These are phyloP conservation scores for Salvelinus namaycush DNA, from an alignment of 2,113 vertebrate species.

Conservation along the genomic window DNA sequence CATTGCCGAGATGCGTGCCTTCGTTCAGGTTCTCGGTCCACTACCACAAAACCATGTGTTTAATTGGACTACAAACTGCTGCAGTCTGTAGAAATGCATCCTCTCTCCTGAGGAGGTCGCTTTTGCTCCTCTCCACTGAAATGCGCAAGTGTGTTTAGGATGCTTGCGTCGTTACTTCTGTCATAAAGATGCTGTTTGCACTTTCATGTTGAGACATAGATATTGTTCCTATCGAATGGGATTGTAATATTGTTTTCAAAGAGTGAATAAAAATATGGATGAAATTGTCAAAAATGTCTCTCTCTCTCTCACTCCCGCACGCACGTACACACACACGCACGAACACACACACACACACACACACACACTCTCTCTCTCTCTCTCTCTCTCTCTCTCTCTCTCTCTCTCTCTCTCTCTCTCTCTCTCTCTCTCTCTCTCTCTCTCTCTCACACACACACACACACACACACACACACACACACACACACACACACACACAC, in stretches of 20 bases:
- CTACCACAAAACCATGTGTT: neutral
- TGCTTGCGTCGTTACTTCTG: neutral
- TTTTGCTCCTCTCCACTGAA: neutral
- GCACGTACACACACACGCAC: neutral
- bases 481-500: constrained; percentile 2
- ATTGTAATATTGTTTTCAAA: neutral
- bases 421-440: neutral
- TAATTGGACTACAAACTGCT: neutral
- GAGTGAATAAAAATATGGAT: neutral
- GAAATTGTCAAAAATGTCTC: neutral
- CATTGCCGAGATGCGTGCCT: neutral
- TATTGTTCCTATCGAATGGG: neutral
- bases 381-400: neutral
- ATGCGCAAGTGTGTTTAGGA: neutral
- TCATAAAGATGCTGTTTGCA: neutral
- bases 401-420: neutral
- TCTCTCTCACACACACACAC: neutral
- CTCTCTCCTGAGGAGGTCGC: neutral
- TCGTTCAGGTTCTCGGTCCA: too few species aligned
- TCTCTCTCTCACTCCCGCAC: neutral
- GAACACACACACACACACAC: too few species aligned
- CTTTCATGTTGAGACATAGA: neutral
- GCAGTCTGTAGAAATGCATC: neutral
- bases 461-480: neutral
- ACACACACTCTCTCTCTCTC: too few species aligned